Evolutionary conservation across 1,140 invertebrate genomes (phyloP).

Genomic region (Drosophila navojoa): DNA sequence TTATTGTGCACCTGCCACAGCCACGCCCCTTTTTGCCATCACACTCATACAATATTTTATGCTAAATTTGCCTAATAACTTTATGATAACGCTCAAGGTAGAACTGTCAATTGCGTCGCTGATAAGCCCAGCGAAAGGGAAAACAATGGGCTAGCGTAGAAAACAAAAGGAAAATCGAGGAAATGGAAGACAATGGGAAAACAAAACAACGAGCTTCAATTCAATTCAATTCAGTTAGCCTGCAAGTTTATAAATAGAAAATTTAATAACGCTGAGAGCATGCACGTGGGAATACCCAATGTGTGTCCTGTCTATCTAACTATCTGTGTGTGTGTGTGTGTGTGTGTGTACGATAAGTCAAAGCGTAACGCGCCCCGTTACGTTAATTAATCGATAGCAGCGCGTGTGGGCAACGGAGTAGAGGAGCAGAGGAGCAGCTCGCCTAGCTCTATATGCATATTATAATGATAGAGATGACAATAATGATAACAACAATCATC

Average conservation of each 20-base stretch:
- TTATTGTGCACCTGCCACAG: constrained; percentile 2
- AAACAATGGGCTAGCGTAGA: constrained; percentile 1
- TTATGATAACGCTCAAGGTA: constrained; percentile 55
- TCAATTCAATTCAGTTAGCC: constrained; percentile 31
- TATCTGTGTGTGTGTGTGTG: constrained; percentile 6
- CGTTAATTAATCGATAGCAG: constrained; percentile 79
- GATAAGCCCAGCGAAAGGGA: constrained; percentile 51
- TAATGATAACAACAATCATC: constrained; percentile 3
- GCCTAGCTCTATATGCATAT: constrained; percentile 34
- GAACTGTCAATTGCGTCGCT: constrained; percentile 67
- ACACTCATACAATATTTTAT: constrained; percentile 43
- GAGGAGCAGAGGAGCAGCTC: too few relatives aligned
- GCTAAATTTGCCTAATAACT: constrained; percentile 52
- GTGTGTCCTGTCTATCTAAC: constrained; percentile 47
- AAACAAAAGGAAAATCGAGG: not conserved
- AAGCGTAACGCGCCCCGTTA: constrained; percentile 74
- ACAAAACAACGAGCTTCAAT: constrained; percentile 39
- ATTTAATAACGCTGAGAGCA: constrained; percentile 78
- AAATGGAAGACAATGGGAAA: constrained; percentile 19
- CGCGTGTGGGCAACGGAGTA: constrained; percentile 17
- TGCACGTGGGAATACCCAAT: constrained; percentile 74
- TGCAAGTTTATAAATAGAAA: constrained; percentile 71
- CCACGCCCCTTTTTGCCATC: not conserved
- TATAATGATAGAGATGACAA: constrained; percentile 49
- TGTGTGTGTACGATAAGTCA: constrained; percentile 58